Conservation (phyloP, 2,113 vertebrate genomes). For the Corythornis madagascariensis region DNA sequence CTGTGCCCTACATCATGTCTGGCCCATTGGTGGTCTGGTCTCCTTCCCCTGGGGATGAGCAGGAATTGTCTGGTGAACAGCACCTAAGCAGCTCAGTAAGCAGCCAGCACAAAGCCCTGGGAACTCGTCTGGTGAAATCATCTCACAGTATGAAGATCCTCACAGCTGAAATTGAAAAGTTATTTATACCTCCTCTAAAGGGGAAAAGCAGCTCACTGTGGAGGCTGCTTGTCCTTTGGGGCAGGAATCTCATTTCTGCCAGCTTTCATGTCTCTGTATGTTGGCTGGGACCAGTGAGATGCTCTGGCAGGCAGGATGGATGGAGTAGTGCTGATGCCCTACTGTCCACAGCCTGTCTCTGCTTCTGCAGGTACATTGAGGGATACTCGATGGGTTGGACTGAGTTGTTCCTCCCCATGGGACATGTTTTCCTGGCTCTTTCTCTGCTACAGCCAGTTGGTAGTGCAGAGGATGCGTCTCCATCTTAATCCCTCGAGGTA, state of each 20-base stretch:
- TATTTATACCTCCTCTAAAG: slow-evolving; percentile 37
- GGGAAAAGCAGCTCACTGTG: not conserved
- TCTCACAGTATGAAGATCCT: not conserved
- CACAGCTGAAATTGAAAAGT: not conserved
- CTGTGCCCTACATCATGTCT: not conserved
- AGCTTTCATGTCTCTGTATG: rapidly evolving
- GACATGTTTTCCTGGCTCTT: not conserved
- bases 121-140: not conserved
- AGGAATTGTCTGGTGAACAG: not conserved
- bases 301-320: not conserved
- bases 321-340: not conserved
- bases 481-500: not conserved
- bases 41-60: not conserved
- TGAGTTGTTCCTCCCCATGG: not conserved
- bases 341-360: not conserved
- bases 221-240: not conserved
- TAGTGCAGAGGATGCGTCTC: not conserved
- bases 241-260: not conserved
- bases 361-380: rapidly evolving
- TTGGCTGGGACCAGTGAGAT: not conserved
- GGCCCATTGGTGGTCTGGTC: not conserved
- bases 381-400: not conserved
- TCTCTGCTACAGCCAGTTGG: not conserved
- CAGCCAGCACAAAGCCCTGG: not conserved
- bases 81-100: not conserved